phyloP scores from a whole-genome alignment of 2,888 invertebrate genomes.

The Ecliptopera silaceata region DNA sequence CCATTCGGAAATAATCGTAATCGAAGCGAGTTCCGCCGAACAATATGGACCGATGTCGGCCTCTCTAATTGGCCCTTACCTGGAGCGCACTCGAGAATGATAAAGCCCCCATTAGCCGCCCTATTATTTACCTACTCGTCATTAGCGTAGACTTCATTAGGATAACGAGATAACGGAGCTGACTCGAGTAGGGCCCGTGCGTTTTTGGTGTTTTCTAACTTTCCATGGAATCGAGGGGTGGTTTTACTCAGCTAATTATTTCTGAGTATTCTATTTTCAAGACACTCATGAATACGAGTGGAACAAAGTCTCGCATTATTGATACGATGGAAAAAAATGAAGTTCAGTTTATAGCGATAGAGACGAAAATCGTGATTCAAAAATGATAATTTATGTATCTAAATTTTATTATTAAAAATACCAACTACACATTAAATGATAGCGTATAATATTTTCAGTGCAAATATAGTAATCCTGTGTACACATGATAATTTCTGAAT shows the following conservation, averaged over 20 bases:
- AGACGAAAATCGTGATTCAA: too few relatives aligned
- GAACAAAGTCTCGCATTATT: constrained; percentile 1
- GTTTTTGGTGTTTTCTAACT: constrained; percentile 74
- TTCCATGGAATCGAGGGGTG: constrained; percentile 57
- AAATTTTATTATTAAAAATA: too few relatives aligned
- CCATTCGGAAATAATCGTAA: constrained; percentile 81
- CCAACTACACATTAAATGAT: too few relatives aligned
- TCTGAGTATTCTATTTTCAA: constrained; percentile 50
- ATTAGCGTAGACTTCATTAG: constrained; percentile 84
- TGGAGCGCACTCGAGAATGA: constrained; percentile 83
- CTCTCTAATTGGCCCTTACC: constrained; percentile 83
- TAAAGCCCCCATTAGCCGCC: constrained; percentile 83
- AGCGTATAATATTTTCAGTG: too few relatives aligned
- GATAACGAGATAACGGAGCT: constrained; percentile 82
- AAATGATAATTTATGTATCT: too few relatives aligned
- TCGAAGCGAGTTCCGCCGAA: constrained; percentile 79
- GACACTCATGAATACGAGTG: constrained; percentile 22
- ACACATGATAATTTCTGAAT: too few relatives aligned
- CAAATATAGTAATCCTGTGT: too few relatives aligned
- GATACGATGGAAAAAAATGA: not conserved
- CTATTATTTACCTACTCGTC: constrained; percentile 84
- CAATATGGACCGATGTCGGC: constrained; percentile 81
- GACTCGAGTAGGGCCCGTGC: constrained; percentile 62
- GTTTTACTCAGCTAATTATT: constrained; percentile 65
- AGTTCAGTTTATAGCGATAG: too few relatives aligned